These are phyloP conservation scores for Erpetoichthys calabaricus DNA, from an alignment of 2,797 vertebrate species.

Conservation along the genomic window DNA sequence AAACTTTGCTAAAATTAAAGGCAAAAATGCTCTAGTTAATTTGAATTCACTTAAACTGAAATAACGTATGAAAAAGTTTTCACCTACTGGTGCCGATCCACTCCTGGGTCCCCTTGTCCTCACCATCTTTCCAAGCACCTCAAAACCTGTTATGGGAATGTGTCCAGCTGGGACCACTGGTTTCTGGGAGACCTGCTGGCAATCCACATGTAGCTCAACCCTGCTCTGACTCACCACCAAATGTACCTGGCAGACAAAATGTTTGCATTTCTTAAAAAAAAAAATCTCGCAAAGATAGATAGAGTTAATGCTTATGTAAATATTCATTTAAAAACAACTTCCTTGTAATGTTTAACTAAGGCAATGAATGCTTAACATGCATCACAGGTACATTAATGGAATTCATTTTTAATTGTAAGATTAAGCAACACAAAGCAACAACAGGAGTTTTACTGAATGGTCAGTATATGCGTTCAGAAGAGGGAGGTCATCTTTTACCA, in stretches of 20 bases:
- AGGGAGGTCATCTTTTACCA: too few relatives aligned
- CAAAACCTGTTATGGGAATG: slow-evolving; percentile 61
- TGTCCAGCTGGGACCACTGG: slow-evolving; percentile 48
- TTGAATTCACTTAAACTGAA: not conserved
- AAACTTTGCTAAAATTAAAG: too few relatives aligned
- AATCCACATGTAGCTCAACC: slow-evolving; percentile 75
- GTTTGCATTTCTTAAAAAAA: accelerated
- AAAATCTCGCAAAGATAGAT: too few relatives aligned
- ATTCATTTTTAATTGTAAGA: too few relatives aligned
- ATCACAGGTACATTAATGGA: too few relatives aligned
- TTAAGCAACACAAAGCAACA: too few relatives aligned
- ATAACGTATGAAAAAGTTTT: not conserved
- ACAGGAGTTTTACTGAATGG: too few relatives aligned
- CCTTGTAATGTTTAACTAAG: not conserved
- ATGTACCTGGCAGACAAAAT: slow-evolving; percentile 53
- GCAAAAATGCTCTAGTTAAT: not conserved
- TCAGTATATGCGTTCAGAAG: too few relatives aligned
- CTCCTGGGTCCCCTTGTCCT: slow-evolving; percentile 67
- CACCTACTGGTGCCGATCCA: slow-evolving; percentile 64
- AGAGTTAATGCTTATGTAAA: not conserved
- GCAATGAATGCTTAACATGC: too few relatives aligned
- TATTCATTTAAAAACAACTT: not conserved
- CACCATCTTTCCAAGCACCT: slow-evolving; percentile 76
- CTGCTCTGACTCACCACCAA: slow-evolving; percentile 66
- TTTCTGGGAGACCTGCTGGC: slow-evolving; percentile 65